Evolutionary conservation across 1,140 invertebrate genomes (phyloP).

Genomic region (Drosophila kohkoa): DNA sequence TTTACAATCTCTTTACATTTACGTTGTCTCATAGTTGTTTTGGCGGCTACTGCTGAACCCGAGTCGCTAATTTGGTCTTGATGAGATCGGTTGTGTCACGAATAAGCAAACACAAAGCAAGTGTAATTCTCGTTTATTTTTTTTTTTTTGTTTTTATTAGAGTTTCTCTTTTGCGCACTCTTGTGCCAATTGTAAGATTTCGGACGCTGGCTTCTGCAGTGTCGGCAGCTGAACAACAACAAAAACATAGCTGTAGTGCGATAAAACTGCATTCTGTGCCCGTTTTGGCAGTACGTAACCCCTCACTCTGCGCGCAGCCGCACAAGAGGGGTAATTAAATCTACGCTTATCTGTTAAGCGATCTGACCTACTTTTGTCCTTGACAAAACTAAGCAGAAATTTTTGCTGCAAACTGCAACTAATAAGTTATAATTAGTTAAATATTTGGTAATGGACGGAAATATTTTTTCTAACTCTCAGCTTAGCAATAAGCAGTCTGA

Average conservation of each 20-base stretch:
- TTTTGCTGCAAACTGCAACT: not conserved
- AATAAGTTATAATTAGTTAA: not conserved
- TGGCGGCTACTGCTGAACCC: too few relatives aligned
- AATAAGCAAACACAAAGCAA: not conserved
- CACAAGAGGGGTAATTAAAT: not conserved
- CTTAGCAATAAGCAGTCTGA: conserved; percentile 24
- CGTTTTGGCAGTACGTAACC: not conserved
- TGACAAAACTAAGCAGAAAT: not conserved
- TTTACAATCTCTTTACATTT: too few relatives aligned
- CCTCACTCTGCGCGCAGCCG: conserved; percentile 8
- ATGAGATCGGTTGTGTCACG: not conserved
- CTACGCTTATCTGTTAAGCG: not conserved
- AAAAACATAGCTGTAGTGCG: not conserved
- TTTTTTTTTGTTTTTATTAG: too few relatives aligned
- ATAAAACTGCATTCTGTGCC: not conserved
- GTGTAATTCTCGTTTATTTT: too few relatives aligned
- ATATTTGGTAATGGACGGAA: conserved; percentile 2
- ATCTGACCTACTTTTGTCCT: not conserved
- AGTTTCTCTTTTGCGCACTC: not conserved
- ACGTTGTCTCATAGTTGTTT: too few relatives aligned
- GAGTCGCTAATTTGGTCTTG: too few relatives aligned
- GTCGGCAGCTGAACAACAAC: conserved; percentile 19
- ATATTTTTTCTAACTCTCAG: conserved; percentile 12
- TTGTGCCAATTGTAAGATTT: conserved; percentile 6
- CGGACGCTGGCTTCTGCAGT: conserved; percentile 15